phyloP scores from a whole-genome alignment of 2,888 invertebrate species.

The Apodemia arnacis region DNA sequence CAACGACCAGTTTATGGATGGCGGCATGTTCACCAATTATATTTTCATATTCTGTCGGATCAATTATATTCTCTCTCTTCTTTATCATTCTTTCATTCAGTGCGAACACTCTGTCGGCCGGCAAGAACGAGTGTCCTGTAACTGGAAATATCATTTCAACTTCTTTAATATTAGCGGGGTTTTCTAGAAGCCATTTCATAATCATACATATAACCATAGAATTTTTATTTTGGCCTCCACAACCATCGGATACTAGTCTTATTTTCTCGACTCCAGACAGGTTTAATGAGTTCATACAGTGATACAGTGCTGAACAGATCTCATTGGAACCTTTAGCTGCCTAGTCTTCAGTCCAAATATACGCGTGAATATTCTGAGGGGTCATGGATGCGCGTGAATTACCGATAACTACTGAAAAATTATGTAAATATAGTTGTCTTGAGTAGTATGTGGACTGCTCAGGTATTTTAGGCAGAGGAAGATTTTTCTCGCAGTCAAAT shows the following conservation, averaged over 20 bases:
- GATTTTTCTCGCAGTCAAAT: too few relatives aligned
- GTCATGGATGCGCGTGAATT: background rate
- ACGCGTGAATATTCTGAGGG: background rate
- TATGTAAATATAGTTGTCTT: conserved; percentile 9
- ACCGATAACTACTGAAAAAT: conserved; percentile 10
- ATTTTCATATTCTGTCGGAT: too few relatives aligned
- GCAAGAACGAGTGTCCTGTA: too few relatives aligned
- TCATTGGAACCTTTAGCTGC: conserved; percentile 11
- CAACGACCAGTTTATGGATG: too few relatives aligned
- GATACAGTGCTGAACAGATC: background rate
- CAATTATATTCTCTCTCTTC: conserved; percentile 36
- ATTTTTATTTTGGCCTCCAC: background rate
- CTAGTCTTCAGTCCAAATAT: background rate
- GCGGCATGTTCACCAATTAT: too few relatives aligned
- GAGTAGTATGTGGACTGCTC: conserved; percentile 2
- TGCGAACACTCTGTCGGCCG: too few relatives aligned
- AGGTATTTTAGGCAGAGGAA: conserved; percentile 5
- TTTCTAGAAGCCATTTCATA: background rate
- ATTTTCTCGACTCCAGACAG: background rate
- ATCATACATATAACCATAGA: background rate
- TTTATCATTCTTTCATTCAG: background rate
- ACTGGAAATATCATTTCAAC: background rate
- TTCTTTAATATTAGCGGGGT: background rate
- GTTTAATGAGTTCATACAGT: conserved; percentile 1
- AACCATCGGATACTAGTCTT: background rate